phyloP scores from a whole-genome alignment of 2,113 vertebrate species.

The Silurus asotus region DNA sequence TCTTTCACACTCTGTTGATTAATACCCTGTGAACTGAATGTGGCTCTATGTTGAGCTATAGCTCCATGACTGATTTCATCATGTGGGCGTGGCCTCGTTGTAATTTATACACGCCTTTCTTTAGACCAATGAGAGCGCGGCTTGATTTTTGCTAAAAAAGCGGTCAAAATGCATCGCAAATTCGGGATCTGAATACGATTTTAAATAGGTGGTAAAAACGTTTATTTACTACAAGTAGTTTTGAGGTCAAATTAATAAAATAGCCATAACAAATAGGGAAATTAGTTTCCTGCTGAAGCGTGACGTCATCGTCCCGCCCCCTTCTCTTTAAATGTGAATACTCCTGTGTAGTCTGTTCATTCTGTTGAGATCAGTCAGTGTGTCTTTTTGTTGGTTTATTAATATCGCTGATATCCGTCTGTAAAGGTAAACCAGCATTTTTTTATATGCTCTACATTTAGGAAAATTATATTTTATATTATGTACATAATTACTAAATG shows the following conservation, averaged over 20 bases:
- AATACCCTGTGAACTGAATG: background rate
- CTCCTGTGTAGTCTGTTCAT: background rate
- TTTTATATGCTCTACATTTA: too few relatives aligned
- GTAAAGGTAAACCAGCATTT: background rate
- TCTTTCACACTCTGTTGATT: background rate
- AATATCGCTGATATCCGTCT: background rate
- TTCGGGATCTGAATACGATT: background rate
- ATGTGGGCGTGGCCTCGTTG: slow-evolving; percentile 41
- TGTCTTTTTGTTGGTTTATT: background rate
- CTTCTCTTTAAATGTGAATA: slow-evolving; percentile 18
- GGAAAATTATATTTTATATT: background rate
- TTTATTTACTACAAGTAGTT: too few relatives aligned
- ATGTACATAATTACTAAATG: background rate
- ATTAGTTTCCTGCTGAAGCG: background rate
- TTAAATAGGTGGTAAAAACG: too few relatives aligned
- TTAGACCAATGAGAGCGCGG: slow-evolving; percentile 61
- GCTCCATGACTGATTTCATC: background rate
- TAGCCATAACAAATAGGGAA: background rate
- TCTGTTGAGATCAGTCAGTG: background rate
- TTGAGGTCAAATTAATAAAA: background rate
- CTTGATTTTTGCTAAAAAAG: background rate
- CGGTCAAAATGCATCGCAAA: background rate
- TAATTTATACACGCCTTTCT: slow-evolving; percentile 60
- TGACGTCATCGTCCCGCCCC: background rate
- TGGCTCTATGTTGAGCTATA: background rate